Percentiles rank a stretch among this genome's conserved stretches.
Evolutionary conservation across 23 tunicate genomes (phyloP).

Genomic region (Styela plicata): DNA sequence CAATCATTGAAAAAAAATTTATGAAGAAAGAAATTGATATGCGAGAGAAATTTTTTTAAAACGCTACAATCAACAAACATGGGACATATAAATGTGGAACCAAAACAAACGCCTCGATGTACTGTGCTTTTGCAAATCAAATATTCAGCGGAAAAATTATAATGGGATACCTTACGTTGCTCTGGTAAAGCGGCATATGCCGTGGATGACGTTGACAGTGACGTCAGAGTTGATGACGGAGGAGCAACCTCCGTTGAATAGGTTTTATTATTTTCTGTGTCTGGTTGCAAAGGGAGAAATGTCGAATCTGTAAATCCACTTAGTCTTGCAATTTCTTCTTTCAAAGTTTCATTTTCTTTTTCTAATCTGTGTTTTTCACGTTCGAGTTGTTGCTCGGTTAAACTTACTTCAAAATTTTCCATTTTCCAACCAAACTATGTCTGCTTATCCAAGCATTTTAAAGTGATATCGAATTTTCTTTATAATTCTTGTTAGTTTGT

Average conservation of each 20-base stretch:
- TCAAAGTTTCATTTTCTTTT: slow-evolving; percentile 20
- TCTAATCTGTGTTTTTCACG: neutral
- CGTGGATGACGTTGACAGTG: neutral
- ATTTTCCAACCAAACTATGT: too few relatives aligned
- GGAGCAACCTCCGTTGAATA: neutral
- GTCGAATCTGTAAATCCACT: slow-evolving; percentile 16
- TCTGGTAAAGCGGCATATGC: slow-evolving; percentile 2
- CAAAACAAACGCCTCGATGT: too few relatives aligned
- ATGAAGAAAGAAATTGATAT: too few relatives aligned
- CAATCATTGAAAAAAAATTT: too few relatives aligned
- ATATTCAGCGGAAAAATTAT: too few relatives aligned
- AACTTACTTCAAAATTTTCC: neutral
- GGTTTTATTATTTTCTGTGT: neutral
- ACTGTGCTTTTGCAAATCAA: too few relatives aligned
- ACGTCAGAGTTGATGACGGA: slow-evolving; percentile 24
- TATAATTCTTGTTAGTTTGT: neutral
- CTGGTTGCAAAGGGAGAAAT: slow-evolving; percentile 24
- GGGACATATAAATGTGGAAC: too few relatives aligned
- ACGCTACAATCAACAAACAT: too few relatives aligned
- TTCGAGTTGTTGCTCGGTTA: neutral
- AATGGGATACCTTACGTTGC: neutral
- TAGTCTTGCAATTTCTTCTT: neutral
- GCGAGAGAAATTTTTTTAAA: too few relatives aligned
- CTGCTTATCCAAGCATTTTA: too few relatives aligned
- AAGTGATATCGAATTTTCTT: too few relatives aligned